phyloP scores from a whole-genome alignment of 2,888 invertebrate genomes.

The Torymus tubicola region DNA sequence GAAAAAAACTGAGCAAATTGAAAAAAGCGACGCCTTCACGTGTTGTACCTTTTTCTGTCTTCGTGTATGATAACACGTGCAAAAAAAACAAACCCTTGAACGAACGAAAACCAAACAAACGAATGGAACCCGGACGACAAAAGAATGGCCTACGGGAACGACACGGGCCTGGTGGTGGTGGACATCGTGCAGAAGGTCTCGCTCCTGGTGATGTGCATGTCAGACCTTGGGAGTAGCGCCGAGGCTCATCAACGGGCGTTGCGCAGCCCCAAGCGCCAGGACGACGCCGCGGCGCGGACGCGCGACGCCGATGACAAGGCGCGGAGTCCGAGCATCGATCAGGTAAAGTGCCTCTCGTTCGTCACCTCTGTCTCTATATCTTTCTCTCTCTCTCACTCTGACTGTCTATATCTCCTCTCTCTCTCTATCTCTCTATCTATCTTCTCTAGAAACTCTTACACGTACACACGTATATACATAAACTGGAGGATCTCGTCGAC shows the following conservation, averaged over 20 bases:
- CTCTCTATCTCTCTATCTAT: constrained; percentile 4
- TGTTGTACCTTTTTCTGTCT: background rate
- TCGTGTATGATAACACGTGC: background rate
- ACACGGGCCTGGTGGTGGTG: constrained; percentile 95
- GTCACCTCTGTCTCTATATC: constrained; percentile 45
- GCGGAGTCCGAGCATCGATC: constrained; percentile 92
- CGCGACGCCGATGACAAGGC: constrained; percentile 79
- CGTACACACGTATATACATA: constrained; percentile 10
- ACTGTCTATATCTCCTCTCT: constrained; percentile 40
- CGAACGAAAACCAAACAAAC: constrained; percentile 6
- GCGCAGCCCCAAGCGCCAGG: constrained; percentile 84
- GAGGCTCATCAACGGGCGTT: constrained; percentile 91
- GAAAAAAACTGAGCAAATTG: too few species aligned
- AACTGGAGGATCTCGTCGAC: background rate
- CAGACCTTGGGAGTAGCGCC: constrained; percentile 92
- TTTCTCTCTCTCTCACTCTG: background rate
- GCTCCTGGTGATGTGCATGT: constrained; percentile 91
- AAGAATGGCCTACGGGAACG: constrained; percentile 98
- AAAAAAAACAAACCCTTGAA: constrained; percentile 10
- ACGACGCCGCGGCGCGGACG: constrained; percentile 65
- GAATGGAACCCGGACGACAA: constrained; percentile 4
- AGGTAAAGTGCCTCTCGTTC: constrained; percentile 80
- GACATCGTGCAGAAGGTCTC: constrained; percentile 95
- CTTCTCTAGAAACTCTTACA: constrained; percentile 19
- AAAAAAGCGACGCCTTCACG: too few species aligned